phyloP scores from a whole-genome alignment of 2,888 invertebrate species.

The Drosophila borborema region DNA sequence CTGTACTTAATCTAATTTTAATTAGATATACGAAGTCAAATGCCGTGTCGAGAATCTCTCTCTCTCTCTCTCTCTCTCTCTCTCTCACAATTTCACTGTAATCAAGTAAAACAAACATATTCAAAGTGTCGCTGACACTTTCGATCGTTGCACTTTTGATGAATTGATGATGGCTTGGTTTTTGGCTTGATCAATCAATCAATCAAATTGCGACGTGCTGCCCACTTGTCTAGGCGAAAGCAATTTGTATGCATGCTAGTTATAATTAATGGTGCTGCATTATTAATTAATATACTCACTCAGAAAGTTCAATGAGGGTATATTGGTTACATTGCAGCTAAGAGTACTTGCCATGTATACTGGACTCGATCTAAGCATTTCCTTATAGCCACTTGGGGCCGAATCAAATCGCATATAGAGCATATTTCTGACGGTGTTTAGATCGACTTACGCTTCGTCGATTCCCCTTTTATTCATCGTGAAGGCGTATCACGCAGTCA shows the following conservation, averaged over 20 bases:
- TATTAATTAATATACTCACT: slow-evolving; percentile 49
- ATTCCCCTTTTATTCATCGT: background rate
- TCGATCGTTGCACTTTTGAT: slow-evolving; percentile 29
- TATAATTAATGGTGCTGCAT: slow-evolving; percentile 68
- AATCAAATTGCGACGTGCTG: slow-evolving; percentile 32
- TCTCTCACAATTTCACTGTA: background rate
- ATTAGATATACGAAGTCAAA: slow-evolving; percentile 44
- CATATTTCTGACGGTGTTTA: no score
- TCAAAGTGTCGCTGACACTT: slow-evolving; percentile 48
- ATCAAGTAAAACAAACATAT: slow-evolving; percentile 52
- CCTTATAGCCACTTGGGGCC: no score
- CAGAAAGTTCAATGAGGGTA: background rate
- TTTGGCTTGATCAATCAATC: slow-evolving; percentile 50
- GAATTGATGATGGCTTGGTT: slow-evolving; percentile 31
- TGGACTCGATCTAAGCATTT: background rate
- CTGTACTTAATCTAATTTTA: slow-evolving; percentile 66
- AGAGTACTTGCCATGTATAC: background rate
- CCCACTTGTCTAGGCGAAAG: slow-evolving; percentile 46
- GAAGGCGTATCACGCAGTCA: background rate
- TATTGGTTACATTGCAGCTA: background rate
- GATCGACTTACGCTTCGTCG: no score
- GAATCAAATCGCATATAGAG: no score
- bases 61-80: background rate
- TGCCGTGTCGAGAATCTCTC: background rate
- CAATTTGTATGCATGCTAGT: slow-evolving; percentile 44